These are phyloP conservation scores for Siniperca obscura DNA, from an alignment of 2,797 vertebrate species.

Conservation along the genomic window DNA sequence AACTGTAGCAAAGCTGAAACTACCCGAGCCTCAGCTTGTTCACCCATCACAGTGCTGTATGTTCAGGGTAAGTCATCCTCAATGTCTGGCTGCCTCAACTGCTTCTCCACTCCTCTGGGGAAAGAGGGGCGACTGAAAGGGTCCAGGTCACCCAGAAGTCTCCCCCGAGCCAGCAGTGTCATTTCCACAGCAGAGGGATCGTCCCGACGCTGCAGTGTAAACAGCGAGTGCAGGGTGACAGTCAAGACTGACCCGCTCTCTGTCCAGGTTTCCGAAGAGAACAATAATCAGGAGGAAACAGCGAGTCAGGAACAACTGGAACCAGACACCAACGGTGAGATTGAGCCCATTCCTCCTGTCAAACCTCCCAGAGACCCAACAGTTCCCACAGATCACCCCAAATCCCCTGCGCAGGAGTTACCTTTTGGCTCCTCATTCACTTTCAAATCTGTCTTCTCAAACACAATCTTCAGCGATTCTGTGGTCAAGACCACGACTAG, in stretches of 20 bases:
- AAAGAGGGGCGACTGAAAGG: constrained; percentile 74
- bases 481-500: constrained; percentile 47
- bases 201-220: constrained; percentile 91
- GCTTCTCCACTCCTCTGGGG: constrained; percentile 83
- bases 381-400: constrained; percentile 44
- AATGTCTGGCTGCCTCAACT: constrained; percentile 88
- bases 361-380: constrained; percentile 79
- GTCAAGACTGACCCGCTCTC: constrained; percentile 83
- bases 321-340: constrained; percentile 13
- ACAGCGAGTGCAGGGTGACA: constrained; percentile 88
- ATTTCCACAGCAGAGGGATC: constrained; percentile 94
- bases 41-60: constrained; percentile 77
- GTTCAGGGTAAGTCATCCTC: constrained; percentile 88
- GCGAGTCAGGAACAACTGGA: constrained; percentile 80
- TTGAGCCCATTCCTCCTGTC: constrained; percentile 65
- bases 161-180: constrained; percentile 93
- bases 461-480: constrained; percentile 82
- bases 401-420: constrained; percentile 71
- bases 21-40: constrained; percentile 66
- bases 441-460: constrained; percentile 79
- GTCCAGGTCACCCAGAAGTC: constrained; percentile 78
- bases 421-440: constrained; percentile 78
- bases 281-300: constrained; percentile 63
- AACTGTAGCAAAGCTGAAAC: constrained; percentile 61
- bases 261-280: constrained; percentile 71